Evolutionary conservation across 2,113 vertebrate species (phyloP).

Genomic region (Pteropus alecto): DNA sequence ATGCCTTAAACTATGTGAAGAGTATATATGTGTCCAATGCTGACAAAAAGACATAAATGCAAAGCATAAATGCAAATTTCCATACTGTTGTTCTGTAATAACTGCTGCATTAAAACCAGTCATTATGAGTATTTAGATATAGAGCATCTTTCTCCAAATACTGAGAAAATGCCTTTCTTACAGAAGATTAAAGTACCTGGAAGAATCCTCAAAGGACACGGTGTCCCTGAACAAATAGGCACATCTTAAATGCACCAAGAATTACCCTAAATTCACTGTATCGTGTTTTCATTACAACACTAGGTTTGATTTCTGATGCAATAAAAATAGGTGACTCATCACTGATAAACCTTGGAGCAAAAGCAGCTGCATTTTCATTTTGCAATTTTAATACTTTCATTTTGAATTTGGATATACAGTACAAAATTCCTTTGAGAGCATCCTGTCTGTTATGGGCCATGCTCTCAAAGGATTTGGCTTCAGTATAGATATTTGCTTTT

Average conservation of each 20-base stretch:
- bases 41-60: background rate
- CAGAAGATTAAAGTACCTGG: background rate
- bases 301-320: constrained; percentile 47
- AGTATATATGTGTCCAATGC: background rate
- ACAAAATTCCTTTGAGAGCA: constrained; percentile 11
- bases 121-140: background rate
- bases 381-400: constrained; percentile 33
- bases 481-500: background rate
- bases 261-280: background rate
- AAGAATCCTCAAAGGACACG: background rate
- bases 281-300: constrained; percentile 4
- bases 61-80: background rate
- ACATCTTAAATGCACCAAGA: background rate
- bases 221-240: background rate
- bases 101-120: background rate
- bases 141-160: background rate
- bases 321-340: constrained; percentile 39
- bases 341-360: constrained; percentile 3
- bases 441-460: background rate
- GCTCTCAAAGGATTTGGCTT: background rate
- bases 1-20: background rate
- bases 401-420: constrained; percentile 16
- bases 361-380: background rate
- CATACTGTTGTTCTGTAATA: background rate
- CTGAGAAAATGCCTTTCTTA: background rate